Evolutionary conservation across 2,113 vertebrate species (phyloP).

Genomic region (Lamprologus lemairii): DNA sequence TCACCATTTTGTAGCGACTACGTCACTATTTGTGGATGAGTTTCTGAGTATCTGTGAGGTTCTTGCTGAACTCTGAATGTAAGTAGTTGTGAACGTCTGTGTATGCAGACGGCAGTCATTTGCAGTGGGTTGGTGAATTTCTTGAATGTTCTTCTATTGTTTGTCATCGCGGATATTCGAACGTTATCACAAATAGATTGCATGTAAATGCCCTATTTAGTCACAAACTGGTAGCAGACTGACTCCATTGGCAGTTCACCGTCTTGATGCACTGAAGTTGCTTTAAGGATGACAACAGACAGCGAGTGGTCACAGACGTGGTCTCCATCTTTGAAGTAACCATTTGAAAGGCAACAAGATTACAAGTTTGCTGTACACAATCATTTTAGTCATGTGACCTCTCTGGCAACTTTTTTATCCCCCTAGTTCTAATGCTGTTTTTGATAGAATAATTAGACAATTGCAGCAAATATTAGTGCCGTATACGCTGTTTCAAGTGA

Average conservation of each 20-base stretch:
- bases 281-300: not conserved
- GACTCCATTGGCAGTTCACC: not conserved
- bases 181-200: not conserved
- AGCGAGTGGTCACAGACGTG: not conserved
- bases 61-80: not conserved
- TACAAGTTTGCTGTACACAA: not conserved
- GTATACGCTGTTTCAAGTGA: not conserved
- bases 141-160: not conserved
- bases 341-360: not conserved
- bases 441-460: not conserved
- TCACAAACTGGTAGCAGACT: not conserved
- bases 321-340: not conserved
- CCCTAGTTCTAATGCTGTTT: not conserved
- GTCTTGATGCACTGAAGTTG: not conserved
- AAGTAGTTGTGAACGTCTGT: not conserved
- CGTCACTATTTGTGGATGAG: not conserved
- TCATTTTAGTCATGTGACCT: not conserved
- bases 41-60: not conserved
- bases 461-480: not conserved
- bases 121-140: not conserved
- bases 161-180: not conserved
- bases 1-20: not conserved
- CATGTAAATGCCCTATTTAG: not conserved
- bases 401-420: not conserved
- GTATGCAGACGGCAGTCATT: not conserved